Conservation (phyloP, 2,797 vertebrate species). For the Mormyrops attenuatus region DNA sequence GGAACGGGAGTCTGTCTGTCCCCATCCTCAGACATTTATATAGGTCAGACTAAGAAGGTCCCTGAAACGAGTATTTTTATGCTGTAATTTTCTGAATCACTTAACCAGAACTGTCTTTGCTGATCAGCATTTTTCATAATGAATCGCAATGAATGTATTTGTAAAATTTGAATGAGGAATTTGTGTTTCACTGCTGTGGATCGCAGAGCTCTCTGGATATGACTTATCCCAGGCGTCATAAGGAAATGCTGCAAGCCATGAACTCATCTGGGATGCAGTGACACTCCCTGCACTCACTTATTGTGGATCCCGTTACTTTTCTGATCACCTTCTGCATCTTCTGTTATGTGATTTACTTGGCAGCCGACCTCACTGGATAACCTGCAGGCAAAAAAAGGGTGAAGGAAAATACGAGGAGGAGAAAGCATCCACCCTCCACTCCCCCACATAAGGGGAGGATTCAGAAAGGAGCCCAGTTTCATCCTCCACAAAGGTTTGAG, state of each 20-base stretch:
- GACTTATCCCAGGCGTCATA: background rate
- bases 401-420: background rate
- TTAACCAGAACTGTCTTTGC: conserved; percentile 23
- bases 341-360: background rate
- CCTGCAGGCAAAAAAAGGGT: background rate
- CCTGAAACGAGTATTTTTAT: conserved; percentile 18
- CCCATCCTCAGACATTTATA: background rate
- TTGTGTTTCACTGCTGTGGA: background rate
- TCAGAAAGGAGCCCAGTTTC: background rate
- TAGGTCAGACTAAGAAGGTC: conserved; percentile 5
- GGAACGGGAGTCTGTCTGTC: background rate
- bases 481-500: background rate
- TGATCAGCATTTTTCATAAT: conserved; percentile 19
- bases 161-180: conserved; percentile 6
- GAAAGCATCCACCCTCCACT: background rate
- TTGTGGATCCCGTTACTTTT: background rate
- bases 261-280: background rate
- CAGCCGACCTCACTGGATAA: background rate
- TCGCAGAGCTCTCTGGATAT: background rate
- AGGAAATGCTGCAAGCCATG: background rate
- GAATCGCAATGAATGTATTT: background rate
- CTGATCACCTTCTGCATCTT: background rate
- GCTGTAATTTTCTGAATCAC: conserved; percentile 27
- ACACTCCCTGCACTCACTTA: background rate
- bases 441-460: background rate